Base-by-base conservation (phyloP, 1,140 invertebrate species). In the Drosophila lacertosa region DNA sequence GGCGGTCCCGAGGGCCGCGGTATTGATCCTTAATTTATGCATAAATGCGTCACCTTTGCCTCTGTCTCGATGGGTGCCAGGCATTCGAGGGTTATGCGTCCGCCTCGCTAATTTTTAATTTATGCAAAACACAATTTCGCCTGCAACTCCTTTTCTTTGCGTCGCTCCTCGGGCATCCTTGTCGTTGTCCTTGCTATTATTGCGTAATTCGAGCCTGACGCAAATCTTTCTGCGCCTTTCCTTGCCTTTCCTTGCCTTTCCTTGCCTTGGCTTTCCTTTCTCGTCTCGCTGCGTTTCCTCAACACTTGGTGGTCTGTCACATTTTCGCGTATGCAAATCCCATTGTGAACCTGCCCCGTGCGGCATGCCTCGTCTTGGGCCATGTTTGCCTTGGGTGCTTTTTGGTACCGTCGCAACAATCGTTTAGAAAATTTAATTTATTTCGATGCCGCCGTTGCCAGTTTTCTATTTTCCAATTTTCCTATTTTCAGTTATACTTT, bases 1-100 rank as follows among this genome's bases (percentile, higher is more conserved):
- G 74, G 64, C 58, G 33, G 50, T 44, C 32, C 50, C 4, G 51
- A 62, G 65, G 65, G 58, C 65, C 70, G 71, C 78, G 76, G 83
- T 88, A 88, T 88, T 88, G 82, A 88, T 88, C 82, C 83, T 78
- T 88, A 88, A 88, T 88, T 88, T 88, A 88, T 88, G 82, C 82
- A 88, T 82, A 88, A 88, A 88, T 82, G 82, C 82, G 83, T 88
- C 82, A 88, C 82, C 82, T 84, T 84, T 75, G 74, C 50, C 58
- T 68, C 40, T 47, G 22, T 47, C n/a, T n/a, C n/a, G 11, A 45
- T 47, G 62, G 72, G 68, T 67, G 63, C 45, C 66, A 63, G 42
- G 60, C 59, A 63, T 79, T 71, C 70, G n/a, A 48, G 57, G 37
- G 42, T 57, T 60, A 18, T 51, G 67, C 68, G 29, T 58, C 20